phyloP scores from a whole-genome alignment of 2,113 vertebrate species.

The Tachycineta bicolor region DNA sequence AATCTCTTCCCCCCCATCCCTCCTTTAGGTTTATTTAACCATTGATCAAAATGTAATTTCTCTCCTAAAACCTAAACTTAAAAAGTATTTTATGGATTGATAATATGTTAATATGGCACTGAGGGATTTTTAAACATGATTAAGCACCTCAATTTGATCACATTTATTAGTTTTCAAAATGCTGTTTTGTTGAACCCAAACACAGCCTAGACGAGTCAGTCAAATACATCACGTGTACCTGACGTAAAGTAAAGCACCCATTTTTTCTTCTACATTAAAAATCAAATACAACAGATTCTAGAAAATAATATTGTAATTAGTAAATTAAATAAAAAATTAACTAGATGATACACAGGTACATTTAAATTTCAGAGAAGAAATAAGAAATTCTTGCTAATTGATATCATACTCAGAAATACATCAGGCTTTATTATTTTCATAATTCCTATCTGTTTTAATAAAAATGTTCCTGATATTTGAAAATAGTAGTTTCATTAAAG shows the following conservation, averaged over 20 bases:
- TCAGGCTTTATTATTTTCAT: neutral
- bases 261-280: neutral
- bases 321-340: neutral
- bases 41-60: neutral
- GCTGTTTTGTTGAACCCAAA: neutral
- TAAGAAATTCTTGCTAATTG: neutral
- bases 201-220: neutral
- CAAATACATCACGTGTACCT: neutral
- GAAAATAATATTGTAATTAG: neutral
- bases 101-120: neutral
- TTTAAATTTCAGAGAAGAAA: neutral
- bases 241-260: rapidly evolving
- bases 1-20: neutral
- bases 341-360: neutral
- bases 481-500: neutral
- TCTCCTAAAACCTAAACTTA: neutral
- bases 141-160: neutral
- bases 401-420: neutral
- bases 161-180: neutral
- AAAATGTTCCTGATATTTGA: neutral
- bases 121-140: neutral
- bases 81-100: neutral
- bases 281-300: neutral
- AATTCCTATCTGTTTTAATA: neutral
- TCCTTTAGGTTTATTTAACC: neutral